Evolutionary conservation across 2,113 vertebrate species (phyloP).

Genomic region (Scolopax mira): DNA sequence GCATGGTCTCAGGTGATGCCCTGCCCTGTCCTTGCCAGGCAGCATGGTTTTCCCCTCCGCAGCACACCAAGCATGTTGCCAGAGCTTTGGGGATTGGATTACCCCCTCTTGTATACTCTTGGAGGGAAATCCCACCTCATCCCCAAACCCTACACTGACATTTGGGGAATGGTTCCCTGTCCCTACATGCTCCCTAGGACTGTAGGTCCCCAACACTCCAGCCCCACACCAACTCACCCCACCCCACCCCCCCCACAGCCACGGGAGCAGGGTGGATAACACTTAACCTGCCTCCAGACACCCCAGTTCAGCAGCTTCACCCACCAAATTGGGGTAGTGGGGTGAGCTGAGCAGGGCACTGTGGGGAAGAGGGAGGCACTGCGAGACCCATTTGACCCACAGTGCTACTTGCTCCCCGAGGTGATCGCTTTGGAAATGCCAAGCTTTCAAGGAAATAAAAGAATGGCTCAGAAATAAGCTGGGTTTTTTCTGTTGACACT

Average conservation of each 20-base stretch:
- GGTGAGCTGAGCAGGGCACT: background rate
- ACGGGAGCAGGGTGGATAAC: background rate
- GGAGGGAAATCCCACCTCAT: background rate
- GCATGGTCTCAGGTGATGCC: fast-evolving
- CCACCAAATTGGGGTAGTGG: background rate
- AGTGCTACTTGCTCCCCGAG: background rate
- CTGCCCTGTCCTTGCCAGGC: background rate
- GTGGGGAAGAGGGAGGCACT: background rate
- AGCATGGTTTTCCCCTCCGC: background rate
- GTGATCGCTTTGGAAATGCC: background rate
- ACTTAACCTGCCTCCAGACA: background rate
- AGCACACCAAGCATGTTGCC: background rate
- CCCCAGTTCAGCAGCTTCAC: background rate
- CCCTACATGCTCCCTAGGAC: background rate
- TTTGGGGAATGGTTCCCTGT: background rate
- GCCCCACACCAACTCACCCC: background rate
- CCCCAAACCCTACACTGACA: background rate
- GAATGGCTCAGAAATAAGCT: background rate
- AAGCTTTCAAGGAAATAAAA: background rate
- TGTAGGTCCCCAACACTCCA: fast-evolving
- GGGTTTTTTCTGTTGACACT: background rate
- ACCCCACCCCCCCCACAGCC: fast-evolving
- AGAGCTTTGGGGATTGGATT: background rate
- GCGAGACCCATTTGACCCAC: background rate
- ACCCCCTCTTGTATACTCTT: fast-evolving